These are phyloP conservation scores for Calliopsis andreniformis DNA, from an alignment of 1,140 invertebrate genomes.

Conservation along the genomic window DNA sequence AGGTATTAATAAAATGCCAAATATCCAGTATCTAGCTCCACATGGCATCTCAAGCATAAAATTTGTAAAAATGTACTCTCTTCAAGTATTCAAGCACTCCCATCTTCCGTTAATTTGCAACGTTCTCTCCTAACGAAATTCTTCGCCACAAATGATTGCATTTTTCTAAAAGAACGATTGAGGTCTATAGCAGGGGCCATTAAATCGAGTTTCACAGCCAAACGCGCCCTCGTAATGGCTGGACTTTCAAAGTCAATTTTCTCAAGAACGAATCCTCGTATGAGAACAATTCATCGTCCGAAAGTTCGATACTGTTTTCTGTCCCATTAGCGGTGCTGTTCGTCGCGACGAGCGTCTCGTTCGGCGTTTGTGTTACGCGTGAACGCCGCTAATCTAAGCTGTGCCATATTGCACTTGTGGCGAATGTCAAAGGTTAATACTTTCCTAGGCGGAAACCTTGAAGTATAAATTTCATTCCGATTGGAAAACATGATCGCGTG, in stretches of 20 bases:
- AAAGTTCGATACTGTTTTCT: conserved; percentile 1
- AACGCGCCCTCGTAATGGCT: background rate
- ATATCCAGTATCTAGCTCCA: too few species aligned
- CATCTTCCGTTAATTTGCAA: too few species aligned
- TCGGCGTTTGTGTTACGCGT: conserved; percentile 2
- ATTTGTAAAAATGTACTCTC: too few species aligned
- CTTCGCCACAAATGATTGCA: background rate
- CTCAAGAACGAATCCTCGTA: background rate
- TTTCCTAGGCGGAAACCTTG: conserved; percentile 38
- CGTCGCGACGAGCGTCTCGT: conserved; percentile 6
- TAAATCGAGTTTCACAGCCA: background rate
- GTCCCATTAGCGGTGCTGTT: too few species aligned
- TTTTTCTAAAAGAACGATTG: background rate
- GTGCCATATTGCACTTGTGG: conserved; percentile 7
- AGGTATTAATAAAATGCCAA: too few species aligned
- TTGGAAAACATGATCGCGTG: conserved; percentile 7
- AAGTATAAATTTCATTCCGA: conserved; percentile 31
- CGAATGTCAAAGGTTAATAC: conserved; percentile 31
- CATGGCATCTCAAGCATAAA: too few species aligned
- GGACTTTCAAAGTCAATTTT: background rate
- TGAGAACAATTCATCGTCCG: background rate
- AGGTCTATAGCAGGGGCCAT: background rate
- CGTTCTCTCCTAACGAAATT: background rate
- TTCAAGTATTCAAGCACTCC: too few species aligned
- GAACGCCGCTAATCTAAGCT: conserved; percentile 19